Conservation (phyloP, 2,888 invertebrate genomes). For the Tenthredo distinguenda region DNA sequence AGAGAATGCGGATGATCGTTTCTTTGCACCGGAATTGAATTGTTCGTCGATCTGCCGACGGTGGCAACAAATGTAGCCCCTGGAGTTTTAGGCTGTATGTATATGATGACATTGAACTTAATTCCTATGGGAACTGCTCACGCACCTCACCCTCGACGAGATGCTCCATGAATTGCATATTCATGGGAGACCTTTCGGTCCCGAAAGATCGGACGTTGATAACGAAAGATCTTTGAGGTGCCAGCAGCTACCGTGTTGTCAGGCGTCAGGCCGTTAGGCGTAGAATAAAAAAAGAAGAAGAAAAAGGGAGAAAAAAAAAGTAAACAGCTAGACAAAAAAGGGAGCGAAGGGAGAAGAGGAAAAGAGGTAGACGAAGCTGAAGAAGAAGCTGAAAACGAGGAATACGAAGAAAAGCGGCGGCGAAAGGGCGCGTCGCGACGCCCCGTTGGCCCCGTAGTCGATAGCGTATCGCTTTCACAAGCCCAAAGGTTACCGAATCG, state of each 20-base stretch:
- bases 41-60: neutral
- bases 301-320: conserved; percentile 61
- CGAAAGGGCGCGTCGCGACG: conserved; percentile 61
- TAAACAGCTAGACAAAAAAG: conserved; percentile 52
- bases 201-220: conserved; percentile 59
- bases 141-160: neutral
- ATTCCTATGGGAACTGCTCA: conserved; percentile 17
- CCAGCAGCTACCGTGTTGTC: conserved; percentile 56
- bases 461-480: conserved; percentile 77
- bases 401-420: conserved; percentile 60
- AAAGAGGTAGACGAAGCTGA: conserved; percentile 39
- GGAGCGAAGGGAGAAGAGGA: conserved; percentile 60
- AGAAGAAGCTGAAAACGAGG: conserved; percentile 55
- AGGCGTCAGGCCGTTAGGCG: conserved; percentile 33
- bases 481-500: conserved; percentile 78
- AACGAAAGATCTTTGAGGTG: conserved; percentile 54
- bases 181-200: conserved; percentile 58
- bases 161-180: conserved; percentile 57
- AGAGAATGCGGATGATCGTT: neutral
- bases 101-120: conserved; percentile 26
- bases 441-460: conserved; percentile 70
- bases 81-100: neutral
- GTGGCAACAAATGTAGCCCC: neutral
- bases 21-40: conserved; percentile 3
- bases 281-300: conserved; percentile 53